Base-by-base conservation (phyloP, 2,113 vertebrate species). In the Lophotis ruficrista region DNA sequence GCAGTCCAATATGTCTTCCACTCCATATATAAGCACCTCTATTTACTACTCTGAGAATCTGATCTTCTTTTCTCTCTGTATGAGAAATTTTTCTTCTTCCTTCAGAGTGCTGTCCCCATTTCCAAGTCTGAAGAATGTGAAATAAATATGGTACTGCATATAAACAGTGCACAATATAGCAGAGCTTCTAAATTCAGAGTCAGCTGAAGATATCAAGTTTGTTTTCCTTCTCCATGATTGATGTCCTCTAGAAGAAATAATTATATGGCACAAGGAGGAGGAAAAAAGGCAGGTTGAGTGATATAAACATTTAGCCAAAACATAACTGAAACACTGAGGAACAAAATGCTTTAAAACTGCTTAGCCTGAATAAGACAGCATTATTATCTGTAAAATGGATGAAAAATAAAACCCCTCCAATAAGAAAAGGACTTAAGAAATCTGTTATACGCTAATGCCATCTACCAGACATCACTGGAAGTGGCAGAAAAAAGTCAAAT, bases 381-480 rank as follows among this genome's bases (percentile, higher is more conserved):
- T 95, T 89, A 87, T 85, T 76, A 65, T 43, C 33, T 76, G 77
- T 57, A 79, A 79, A 93, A 94, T 27, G 48, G 61, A 95, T 95
- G 83, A 91, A 95, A 95, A 96, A 97, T 93, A 93, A 94, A 87
- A 58, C 77, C 78, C 95, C 96, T 93, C 91, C 96, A 96, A 96
- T 48, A 96, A 89, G 95, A 96, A 97, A 96, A 89, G 73, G 50
- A 89, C 38, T 68, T 79, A 68, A 89, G 69, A 96, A 96, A 94
- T 94, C 60, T 85, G 84, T 93, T 93, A 84, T 70, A 93, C 94
- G 5, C 96, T 97, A 95, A 96, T 95, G 96, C 96, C 96, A 97
- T 91, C 96, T 97, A 96, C 78, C 96, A 97, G 96, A 48, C 81
- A 85, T 57, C 65, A 69, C 78, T 76, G 95, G 95, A 93, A 97